Percentiles rank a stretch among this genome's conserved stretches.
Conservation (phyloP, 2,113 vertebrate genomes). For the Meleagris gallopavo region DNA sequence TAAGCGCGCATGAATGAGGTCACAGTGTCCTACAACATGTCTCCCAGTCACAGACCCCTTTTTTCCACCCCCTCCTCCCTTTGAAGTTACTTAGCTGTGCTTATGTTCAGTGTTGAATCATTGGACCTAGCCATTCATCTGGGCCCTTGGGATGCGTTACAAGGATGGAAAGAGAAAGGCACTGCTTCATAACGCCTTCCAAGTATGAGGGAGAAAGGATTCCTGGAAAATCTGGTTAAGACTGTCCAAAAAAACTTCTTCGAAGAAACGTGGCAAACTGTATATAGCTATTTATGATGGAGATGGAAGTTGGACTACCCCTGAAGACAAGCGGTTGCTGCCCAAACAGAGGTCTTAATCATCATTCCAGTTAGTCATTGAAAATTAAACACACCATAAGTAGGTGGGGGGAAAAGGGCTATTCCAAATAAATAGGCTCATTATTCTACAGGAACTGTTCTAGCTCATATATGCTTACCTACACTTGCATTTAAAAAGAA, state of each 20-base stretch:
- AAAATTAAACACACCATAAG: conserved; percentile 39
- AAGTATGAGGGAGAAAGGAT: conserved; percentile 59
- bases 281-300: conserved; percentile 44
- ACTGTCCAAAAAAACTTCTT: conserved; percentile 49
- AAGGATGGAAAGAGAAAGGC: conserved; percentile 61
- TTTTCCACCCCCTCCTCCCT: neutral
- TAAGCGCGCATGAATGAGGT: neutral
- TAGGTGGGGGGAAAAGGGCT: neutral
- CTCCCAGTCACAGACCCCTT: neutral
- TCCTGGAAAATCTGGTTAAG: conserved; percentile 69
- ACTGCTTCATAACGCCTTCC: conserved; percentile 51
- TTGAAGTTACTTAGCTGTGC: neutral
- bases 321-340: conserved; percentile 31
- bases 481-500: neutral
- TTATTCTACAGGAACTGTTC: neutral
- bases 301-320: conserved; percentile 25
- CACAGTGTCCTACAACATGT: neutral
- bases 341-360: conserved; percentile 58
- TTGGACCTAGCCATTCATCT: neutral
- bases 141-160: neutral
- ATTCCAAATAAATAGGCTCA: conserved; percentile 39
- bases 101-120: neutral
- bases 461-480: conserved; percentile 4
- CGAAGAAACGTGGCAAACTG: conserved; percentile 48
- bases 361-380: conserved; percentile 46